Base-by-base conservation (phyloP, 1,140 invertebrate species). In the Bombus impatiens region DNA sequence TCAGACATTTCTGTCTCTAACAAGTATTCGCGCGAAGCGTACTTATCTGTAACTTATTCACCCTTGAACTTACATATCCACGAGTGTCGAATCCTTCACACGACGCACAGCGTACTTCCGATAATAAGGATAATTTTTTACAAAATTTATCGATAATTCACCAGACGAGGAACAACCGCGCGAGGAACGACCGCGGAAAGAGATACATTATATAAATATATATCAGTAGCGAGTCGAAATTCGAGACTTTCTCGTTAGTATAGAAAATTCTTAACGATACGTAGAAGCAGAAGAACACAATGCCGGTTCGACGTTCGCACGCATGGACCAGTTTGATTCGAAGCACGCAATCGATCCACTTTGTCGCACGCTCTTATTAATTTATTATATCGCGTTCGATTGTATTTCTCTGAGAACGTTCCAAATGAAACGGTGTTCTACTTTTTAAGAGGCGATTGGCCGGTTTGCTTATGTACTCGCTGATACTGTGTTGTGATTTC, bases 21-120 rank as follows among this genome's bases (percentile, higher is more conserved):
- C 3, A 9, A 59, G n/a, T 12, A 32, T 28, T 37, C 53, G 28
- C 9, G 3, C 25, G 25, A 40, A 59, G 25, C 37, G 10, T 57
- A 44, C 15, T 22, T 28, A 71, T 15, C 3, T 22, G 6, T 42
- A 10, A 57, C 65, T 62, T 47, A 68, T 40, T 76, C 12, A 35
- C 80, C 3, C 42, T 47, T n/a, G 28, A 70, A 80, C 6, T 18
- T 42, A 86, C 84, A 86, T 86, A 86, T 86, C 84, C 70, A 72
- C 9, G 18, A 28, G 44, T 84, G 22, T 79, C 44, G 57, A 44
- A 65, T 74, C 18, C 42, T 53, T 40, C 35, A n/a, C 59, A 65
- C 47, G 40, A 82, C 84, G 84, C 79, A 86, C 79, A 82, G 76
- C 35, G 62, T 84, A 68, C 57, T 57, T 77, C n/a, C 8, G 47